Base-by-base conservation (phyloP, 2,888 invertebrate genomes). In the Drosophila mercatorum region DNA sequence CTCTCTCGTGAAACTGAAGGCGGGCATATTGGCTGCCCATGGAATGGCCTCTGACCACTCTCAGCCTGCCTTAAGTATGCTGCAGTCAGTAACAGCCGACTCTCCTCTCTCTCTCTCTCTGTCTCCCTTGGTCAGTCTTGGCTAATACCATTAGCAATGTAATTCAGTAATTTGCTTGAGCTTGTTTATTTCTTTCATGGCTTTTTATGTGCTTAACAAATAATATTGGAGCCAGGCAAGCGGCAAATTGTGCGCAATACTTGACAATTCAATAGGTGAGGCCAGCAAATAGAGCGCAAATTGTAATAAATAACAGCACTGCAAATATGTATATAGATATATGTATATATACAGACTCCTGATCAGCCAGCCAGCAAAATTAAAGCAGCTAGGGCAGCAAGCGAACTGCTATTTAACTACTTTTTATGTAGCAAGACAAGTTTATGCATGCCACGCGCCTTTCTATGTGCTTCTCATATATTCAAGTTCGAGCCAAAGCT, bases 201-300 rank as follows among this genome's bases (percentile, higher is more conserved):
- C 17, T 44, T 34, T 44, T 44, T 31, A 34, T 41, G 56, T 57
- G 43, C 8, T 31, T 44, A 34, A 17, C 17, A 43, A 44, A 44
- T 57, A 57, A 22, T 57, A 57, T 34, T 34, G 31, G 2, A 14
- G 22, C 31, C 28, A 38, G 57, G 34, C 44, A 41, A 10, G 41
- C 55, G 41, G 55, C 41, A 41, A 38, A 53, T 38, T 53, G 52
- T 53, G 52, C 22, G 38, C 52, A 53, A 53, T 53, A 38, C 52
- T 36, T 38, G 38, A 38, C 40, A 41, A 40, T 26, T 38, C 26
- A 0, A 55, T 28, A 41, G 28, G 5, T 41, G 28, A n/a, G 17
- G 3, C 14, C 38, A 14, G 52, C 52, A 34, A 53, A 51, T 53
- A 14, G 52, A 38, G 52, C 22, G 7, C 46, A 28, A 52, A 14